Conservation (phyloP, 1,140 invertebrate species). For the Lepeophtheirus salmonis region DNA sequence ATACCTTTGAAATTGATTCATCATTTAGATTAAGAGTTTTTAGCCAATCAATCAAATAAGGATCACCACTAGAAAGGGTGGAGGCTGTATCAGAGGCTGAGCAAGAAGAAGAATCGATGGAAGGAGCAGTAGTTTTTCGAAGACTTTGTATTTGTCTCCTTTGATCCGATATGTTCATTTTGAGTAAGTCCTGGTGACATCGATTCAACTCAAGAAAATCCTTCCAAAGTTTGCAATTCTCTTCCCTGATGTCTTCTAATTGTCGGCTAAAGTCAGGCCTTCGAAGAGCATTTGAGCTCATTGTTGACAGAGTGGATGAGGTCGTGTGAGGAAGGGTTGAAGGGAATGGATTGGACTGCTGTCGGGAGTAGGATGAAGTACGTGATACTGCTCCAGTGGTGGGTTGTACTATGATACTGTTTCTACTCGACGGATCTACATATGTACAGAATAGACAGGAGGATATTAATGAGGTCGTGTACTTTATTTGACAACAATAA, state of each 20-base stretch:
- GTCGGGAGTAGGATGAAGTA: background rate
- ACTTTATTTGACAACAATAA: background rate
- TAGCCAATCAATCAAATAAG: constrained; percentile 20
- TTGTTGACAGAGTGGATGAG: background rate
- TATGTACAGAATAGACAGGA: background rate
- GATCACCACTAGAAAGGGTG: constrained; percentile 19
- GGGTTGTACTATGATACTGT: background rate
- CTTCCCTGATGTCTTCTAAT: background rate
- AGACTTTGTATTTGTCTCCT: constrained; percentile 34
- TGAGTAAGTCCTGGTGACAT: constrained; percentile 46
- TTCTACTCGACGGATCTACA: background rate
- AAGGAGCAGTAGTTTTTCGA: constrained; percentile 24
- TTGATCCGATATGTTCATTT: constrained; percentile 48
- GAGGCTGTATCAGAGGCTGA: constrained; percentile 2
- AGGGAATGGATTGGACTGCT: background rate
- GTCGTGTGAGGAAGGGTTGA: background rate
- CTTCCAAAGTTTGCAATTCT: constrained; percentile 1
- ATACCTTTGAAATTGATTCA: constrained; percentile 9
- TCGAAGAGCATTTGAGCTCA: background rate
- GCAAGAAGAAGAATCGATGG: background rate
- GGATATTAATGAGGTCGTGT: background rate
- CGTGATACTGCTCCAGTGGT: background rate
- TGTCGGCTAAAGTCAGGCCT: background rate
- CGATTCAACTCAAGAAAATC: constrained; percentile 32
- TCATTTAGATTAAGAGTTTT: constrained; percentile 11